Base-by-base conservation (phyloP, 2,888 invertebrate genomes). In the Eupithecia dodoneata region DNA sequence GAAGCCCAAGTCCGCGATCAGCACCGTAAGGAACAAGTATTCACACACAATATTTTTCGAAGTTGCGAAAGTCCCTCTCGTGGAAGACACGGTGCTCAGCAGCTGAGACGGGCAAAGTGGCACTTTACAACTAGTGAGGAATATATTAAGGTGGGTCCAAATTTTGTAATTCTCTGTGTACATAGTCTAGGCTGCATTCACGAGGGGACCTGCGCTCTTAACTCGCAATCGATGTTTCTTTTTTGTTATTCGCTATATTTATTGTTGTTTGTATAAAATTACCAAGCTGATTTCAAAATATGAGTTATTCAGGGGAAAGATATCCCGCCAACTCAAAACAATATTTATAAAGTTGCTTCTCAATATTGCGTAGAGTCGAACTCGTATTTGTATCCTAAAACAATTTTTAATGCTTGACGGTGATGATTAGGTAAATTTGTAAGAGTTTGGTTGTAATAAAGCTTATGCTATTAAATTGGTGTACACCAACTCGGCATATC, bases 11-110 rank as follows among this genome's bases (percentile, higher is more conserved):
- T 96, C 97, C 52, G 97, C 97, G 78, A 96, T 98, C 83, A 97
- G 97, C 94, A 99, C 99, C 49, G 97, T 99, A 75, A 96, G 97
- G 82, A 98, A 97, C 91, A 99, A 99, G 94, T 99, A 99, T 91
- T 98, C 98, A 4, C 99, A 99, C 93, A 97, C 97, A 86, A 97
- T 99, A 89, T 99, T 99, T 95, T 98, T 97, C 89, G 98, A 98
- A 95, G 99, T 99, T 77, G 98, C 99, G 80, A 98, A 97, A 91
- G 96, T 97, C 81, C 97, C 98, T 42, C 93, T 98, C 63, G 81
- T 95, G 2, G 91, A 91, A 10, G 93, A 95, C 88, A 80, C 88
- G 0, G 87, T 85, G 9, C 89, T 95, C 55, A 83, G 83, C 85
- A 92, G 94, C 90, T 92, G 95, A 95, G 87, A 82, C 12, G 49